phyloP scores from a whole-genome alignment of 2,113 vertebrate genomes.

The Nothoprocta perdicaria region DNA sequence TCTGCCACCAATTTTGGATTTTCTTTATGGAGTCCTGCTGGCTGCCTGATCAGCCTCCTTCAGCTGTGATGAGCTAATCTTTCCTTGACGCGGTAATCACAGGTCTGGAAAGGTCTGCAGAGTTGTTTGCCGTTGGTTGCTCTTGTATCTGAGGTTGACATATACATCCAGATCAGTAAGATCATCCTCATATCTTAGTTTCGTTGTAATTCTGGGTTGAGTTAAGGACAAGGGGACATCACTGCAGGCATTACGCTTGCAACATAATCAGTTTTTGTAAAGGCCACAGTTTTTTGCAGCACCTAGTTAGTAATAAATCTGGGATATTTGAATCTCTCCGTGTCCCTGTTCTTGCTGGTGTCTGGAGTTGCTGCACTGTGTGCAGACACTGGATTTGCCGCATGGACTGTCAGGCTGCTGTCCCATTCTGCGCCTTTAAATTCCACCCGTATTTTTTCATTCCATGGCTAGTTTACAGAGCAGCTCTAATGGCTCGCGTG shows the following conservation, averaged over 20 bases:
- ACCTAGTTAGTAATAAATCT: neutral
- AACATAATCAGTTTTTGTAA: neutral
- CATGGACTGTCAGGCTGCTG: neutral
- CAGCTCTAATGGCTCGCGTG: constrained; percentile 16
- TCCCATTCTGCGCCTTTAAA: neutral
- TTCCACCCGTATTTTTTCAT: neutral
- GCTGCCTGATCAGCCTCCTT: constrained; percentile 43
- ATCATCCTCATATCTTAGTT: neutral
- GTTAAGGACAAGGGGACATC: constrained; percentile 10
- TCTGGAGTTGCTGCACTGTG: neutral
- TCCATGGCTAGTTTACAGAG: neutral
- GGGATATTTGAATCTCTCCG: neutral
- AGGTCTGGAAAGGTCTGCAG: constrained; percentile 11
- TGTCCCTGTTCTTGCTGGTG: neutral
- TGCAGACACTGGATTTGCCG: neutral
- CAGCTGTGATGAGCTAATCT: constrained; percentile 42
- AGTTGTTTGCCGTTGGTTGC: neutral
- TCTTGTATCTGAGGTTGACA: neutral
- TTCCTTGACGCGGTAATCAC: neutral
- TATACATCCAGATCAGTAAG: neutral
- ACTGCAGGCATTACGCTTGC: neutral
- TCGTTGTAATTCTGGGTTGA: neutral
- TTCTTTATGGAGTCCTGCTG: constrained; percentile 54
- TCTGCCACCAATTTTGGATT: constrained; percentile 45
- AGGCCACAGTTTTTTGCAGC: neutral